Evolutionary conservation across 2,113 vertebrate species (phyloP), one percentile per base, ranked within the genome.

Genomic region (Cricetomys ansorgei): DNA sequence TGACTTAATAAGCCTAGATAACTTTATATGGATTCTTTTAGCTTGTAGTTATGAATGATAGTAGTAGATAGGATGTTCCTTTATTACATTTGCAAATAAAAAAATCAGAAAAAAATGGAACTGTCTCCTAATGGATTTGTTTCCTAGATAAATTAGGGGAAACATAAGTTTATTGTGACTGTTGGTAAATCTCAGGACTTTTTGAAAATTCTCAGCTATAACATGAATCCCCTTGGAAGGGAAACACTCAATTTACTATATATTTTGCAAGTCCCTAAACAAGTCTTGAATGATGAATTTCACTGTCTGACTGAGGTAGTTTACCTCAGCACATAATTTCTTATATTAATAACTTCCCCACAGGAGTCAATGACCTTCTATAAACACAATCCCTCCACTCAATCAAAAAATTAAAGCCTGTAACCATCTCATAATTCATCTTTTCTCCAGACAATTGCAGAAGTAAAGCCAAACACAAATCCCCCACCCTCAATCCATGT

Each of bases 271-370:
- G 89, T 95, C 89, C 72, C 88, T 97, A 97, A 98, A 96, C 87
- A 97, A 96, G 92, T 96, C 57, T 75, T 83, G 65, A 98, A 81
- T 98, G 97, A 98, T 97, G 89, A 97, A 98, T 98, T 98, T 98
- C 97, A 89, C 97, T 97, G 89, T 97, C 97, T 97, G 94, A 95
- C 50, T 96, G 76, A 98, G 95, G 72, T 97, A 90, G 93, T 98
- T 98, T 98, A 98, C 95, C 93, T 98, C 97, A 97, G 97, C 97
- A 98, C 97, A 98, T 97, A 98, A 98, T 96, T 98, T 99, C 94
- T 98, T 94, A 96, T 86, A 97, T 97, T 98, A 98, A 97, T 97
- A 98, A 98, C 94, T 70, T 97, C 98, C 89, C 81, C 96, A 94
- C 45, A 96, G 77, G 91, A 98, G 62, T 97, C 97, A 98, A 93